Base-by-base conservation (phyloP, 1,140 invertebrate species). In the Bombus cullumanus region DNA sequence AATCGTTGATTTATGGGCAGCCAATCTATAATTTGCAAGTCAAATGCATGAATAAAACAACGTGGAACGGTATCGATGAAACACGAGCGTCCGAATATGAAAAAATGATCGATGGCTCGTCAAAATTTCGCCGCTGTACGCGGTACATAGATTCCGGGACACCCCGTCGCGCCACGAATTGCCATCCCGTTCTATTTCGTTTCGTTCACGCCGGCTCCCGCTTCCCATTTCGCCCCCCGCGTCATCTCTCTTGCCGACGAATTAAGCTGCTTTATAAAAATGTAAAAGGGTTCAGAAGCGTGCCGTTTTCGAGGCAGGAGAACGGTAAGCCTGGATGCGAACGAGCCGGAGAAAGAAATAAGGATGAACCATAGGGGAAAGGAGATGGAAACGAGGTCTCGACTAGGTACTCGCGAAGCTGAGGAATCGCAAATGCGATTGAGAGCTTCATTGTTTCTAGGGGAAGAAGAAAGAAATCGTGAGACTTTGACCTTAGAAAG, bases 191-290 rank as follows among this genome's bases (percentile, higher is more conserved):
- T 72, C 85, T 76, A 77, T 83, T 83, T 72, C 81, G 81, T 71
- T 77, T 82, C 53, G 62, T 34, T 73, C 68, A 15, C 76, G 31
- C 31, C 25, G 8, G 47, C 47, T 53, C 47, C 47, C 47, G 37
- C 64, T 59, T 81, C 39, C 59, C 64, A 86, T 83, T 71, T 75
- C 83, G 73, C 69, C 86, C 73, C 28, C 37, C 37, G 37, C 64
- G 10, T 68, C 87, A 83, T 62, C 72, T 31, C 5, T 18, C 62
- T n/a, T 88, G 88, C 74, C 78, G 84, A 87, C 87, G 86, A 92
- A 94, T 94, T 93, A 94, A 93, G 89, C 83, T 86, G 86, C 84
- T 92, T 93, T 92, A 92, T 93, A 93, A 92, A 93, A 92, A 93
- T 93, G 90, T 93, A 92, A 93, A 89, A 81, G 89, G 79, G 89